Percentiles rank a stretch among this genome's conserved stretches.
Evolutionary conservation across 2,888 invertebrate species (phyloP).

Genomic region (Temnothorax ravouxi): DNA sequence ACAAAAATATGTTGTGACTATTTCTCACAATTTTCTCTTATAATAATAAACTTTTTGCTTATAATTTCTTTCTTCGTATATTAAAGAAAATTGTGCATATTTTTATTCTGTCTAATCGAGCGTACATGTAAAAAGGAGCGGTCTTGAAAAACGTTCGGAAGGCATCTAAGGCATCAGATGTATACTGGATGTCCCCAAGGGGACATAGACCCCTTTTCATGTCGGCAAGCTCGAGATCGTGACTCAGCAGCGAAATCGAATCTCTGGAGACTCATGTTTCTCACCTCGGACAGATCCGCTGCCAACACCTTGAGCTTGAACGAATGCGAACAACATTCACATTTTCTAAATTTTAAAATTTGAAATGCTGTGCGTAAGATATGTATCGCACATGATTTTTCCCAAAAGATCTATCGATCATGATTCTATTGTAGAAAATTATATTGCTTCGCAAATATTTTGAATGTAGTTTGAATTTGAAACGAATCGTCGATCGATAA

Average conservation of each 20-base stretch:
- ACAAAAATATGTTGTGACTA: background rate
- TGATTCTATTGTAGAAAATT: conserved; percentile 39
- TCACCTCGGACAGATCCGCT: conserved; percentile 75
- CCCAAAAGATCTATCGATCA: conserved; percentile 69
- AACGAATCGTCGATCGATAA: conserved; percentile 67
- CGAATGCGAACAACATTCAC: conserved; percentile 72
- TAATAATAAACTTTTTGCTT: background rate
- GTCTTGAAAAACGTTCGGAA: conserved; percentile 60
- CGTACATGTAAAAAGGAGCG: conserved; percentile 20
- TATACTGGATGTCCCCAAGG: conserved; percentile 71
- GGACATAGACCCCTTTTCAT: conserved; percentile 71
- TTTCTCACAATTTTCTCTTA: background rate
- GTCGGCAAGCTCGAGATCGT: conserved; percentile 79
- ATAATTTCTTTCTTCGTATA: background rate
- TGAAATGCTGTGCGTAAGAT: conserved; percentile 60
- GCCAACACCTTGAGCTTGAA: conserved; percentile 70
- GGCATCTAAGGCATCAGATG: conserved; percentile 66
- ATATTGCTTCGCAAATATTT: conserved; percentile 75
- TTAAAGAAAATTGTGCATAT: background rate
- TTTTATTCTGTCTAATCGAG: conserved; percentile 27
- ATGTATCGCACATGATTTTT: conserved; percentile 65
- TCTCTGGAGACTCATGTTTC: conserved; percentile 83
- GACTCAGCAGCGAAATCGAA: conserved; percentile 83
- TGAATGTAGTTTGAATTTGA: conserved; percentile 49
- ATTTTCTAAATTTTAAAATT: conserved; percentile 51